Evolutionary conservation across 2,888 invertebrate genomes (phyloP).

Genomic region (Drosophila paracracens): DNA sequence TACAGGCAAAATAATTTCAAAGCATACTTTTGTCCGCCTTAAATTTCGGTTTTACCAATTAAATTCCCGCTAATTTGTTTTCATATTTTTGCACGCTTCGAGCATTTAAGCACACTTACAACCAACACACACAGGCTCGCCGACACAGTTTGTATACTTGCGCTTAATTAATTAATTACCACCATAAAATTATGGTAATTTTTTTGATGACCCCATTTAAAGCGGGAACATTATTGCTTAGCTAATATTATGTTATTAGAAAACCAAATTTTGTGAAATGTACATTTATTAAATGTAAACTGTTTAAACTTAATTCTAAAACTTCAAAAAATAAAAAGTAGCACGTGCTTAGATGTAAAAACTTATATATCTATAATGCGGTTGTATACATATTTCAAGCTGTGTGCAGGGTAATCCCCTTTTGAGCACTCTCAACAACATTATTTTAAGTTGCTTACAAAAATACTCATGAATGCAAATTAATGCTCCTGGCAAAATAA

Average conservation of each 20-base stretch:
- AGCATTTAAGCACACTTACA: slow-evolving; percentile 6
- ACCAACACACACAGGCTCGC: not conserved
- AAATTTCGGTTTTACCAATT: slow-evolving; percentile 49
- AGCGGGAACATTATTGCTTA: not conserved
- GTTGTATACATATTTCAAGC: not conserved
- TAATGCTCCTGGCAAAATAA: slow-evolving; percentile 21
- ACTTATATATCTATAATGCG: not conserved
- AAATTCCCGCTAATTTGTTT: slow-evolving; percentile 66
- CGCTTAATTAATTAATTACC: slow-evolving; percentile 61
- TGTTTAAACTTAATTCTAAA: not conserved
- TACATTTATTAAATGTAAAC: not conserved
- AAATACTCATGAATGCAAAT: slow-evolving; percentile 39
- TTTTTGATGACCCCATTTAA: slow-evolving; percentile 3
- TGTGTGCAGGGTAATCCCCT: not conserved
- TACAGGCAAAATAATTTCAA: slow-evolving; percentile 6
- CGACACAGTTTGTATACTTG: slow-evolving; percentile 48
- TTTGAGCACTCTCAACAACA: not conserved
- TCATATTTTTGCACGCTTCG: slow-evolving; percentile 21
- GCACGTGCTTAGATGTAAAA: not conserved
- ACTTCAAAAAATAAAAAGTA: not conserved
- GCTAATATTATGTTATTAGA: not conserved
- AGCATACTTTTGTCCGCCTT: slow-evolving; percentile 25
- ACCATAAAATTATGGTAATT: slow-evolving; percentile 44
- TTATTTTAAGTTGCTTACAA: slow-evolving; percentile 15
- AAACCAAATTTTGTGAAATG: not conserved